These are phyloP conservation scores for Platichthys flesus DNA, from an alignment of 2,113 vertebrate species.

Conservation along the genomic window DNA sequence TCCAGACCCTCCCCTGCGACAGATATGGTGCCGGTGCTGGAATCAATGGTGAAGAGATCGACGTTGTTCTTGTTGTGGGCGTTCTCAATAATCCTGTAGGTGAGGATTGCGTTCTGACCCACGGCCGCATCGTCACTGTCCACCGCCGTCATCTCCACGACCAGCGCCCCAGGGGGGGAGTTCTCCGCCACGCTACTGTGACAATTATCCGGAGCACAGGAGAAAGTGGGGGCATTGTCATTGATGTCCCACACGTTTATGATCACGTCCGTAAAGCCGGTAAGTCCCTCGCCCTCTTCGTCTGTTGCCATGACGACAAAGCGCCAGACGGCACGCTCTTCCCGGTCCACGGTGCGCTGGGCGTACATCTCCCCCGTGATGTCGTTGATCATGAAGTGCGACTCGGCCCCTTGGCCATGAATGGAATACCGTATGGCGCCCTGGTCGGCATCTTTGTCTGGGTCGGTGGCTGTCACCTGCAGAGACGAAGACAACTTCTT, in stretches of 20 bases:
- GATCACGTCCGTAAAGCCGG: constrained; percentile 91
- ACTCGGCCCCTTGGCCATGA: constrained; percentile 88
- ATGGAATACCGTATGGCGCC: constrained; percentile 89
- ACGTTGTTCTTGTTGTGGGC: constrained; percentile 46
- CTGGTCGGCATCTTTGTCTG: constrained; percentile 86
- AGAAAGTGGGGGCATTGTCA: constrained; percentile 86
- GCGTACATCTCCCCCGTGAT: constrained; percentile 88
- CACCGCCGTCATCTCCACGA: constrained; percentile 88
- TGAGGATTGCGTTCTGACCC: constrained; percentile 87
- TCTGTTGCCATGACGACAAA: constrained; percentile 92
- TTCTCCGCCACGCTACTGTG: constrained; percentile 86
- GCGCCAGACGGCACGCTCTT: constrained; percentile 88
- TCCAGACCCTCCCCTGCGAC: constrained; percentile 83
- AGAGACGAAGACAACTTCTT: constrained; percentile 61
- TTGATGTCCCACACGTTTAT: constrained; percentile 92
- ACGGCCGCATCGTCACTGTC: constrained; percentile 88
- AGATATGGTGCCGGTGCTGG: constrained; percentile 84
- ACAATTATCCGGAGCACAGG: constrained; percentile 84
- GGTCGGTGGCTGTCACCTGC: constrained; percentile 90
- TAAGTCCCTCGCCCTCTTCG: constrained; percentile 89
- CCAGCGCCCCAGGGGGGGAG: constrained; percentile 83
- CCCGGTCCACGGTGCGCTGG: constrained; percentile 87
- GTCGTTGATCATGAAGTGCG: constrained; percentile 90
- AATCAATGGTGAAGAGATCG: constrained; percentile 85
- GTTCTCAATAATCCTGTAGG: constrained; percentile 84